Conservation (phyloP, 2,113 vertebrate genomes). For the Eurypyga helias region DNA sequence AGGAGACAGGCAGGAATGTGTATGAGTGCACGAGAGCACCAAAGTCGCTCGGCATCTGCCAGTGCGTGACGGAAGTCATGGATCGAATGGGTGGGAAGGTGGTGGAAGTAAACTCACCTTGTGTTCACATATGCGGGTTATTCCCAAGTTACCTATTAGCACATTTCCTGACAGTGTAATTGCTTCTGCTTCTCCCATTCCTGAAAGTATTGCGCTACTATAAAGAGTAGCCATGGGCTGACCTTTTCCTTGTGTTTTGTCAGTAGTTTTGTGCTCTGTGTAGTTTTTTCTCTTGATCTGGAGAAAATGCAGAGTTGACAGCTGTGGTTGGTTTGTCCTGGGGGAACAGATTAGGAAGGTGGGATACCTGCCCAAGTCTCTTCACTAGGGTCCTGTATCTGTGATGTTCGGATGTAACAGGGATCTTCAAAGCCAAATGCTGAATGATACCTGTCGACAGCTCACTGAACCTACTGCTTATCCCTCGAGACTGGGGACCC, state of each 20-base stretch:
- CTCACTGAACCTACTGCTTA: background rate
- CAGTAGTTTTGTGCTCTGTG: background rate
- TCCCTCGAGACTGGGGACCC: background rate
- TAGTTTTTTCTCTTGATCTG: background rate
- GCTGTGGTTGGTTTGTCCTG: background rate
- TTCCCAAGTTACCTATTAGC: background rate
- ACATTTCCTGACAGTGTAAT: background rate
- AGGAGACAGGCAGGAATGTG: accelerated
- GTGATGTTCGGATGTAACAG: background rate
- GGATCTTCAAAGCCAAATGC: background rate
- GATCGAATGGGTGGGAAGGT: accelerated
- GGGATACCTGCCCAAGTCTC: background rate
- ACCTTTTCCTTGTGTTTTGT: background rate
- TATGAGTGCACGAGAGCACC: background rate
- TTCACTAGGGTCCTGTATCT: background rate
- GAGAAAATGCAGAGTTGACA: background rate
- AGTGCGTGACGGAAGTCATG: accelerated
- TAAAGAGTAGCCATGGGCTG: background rate
- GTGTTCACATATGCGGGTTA: background rate
- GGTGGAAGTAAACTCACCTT: background rate
- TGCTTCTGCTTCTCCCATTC: background rate
- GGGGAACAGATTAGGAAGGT: background rate
- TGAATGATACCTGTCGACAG: background rate
- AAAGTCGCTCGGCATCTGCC: accelerated
- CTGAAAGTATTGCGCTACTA: background rate